phyloP scores from a whole-genome alignment of 2,797 vertebrate species.

The Danionella dracula region DNA sequence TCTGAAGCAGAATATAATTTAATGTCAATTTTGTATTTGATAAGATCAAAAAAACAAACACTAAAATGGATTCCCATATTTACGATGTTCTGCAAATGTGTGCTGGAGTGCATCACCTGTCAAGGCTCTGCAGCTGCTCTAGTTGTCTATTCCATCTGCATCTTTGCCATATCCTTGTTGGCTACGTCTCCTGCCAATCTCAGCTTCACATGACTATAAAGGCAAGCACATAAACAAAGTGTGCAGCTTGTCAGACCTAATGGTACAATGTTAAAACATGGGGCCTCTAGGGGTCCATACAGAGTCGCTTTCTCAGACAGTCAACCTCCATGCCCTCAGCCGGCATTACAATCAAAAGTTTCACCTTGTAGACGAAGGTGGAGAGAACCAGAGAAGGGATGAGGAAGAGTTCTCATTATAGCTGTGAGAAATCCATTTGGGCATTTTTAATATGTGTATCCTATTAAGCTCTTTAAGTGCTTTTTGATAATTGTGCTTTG shows the following conservation, averaged over 20 bases:
- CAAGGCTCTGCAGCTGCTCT: slow-evolving; percentile 43
- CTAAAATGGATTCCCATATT: no score
- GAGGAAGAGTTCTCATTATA: slow-evolving; percentile 85
- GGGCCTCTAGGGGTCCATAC: slow-evolving; percentile 81
- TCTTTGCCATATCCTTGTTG: slow-evolving; percentile 46
- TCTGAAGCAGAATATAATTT: no score
- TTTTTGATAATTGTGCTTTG: slow-evolving; percentile 99
- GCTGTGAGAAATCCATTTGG: slow-evolving; percentile 90
- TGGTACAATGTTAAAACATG: slow-evolving; percentile 77
- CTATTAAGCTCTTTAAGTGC: slow-evolving; percentile 99
- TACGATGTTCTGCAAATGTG: no score
- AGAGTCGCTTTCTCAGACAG: slow-evolving; percentile 80
- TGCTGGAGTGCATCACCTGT: slow-evolving; percentile 3
- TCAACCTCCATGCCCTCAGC: slow-evolving; percentile 62
- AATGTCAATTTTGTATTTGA: no score
- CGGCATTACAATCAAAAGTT: slow-evolving; percentile 85
- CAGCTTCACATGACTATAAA: slow-evolving; percentile 61
- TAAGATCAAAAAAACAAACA: no score
- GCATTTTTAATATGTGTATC: slow-evolving; percentile 99
- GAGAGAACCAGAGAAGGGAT: slow-evolving; percentile 51
- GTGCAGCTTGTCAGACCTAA: slow-evolving; percentile 89
- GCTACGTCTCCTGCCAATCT: slow-evolving; percentile 42
- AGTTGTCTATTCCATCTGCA: slow-evolving; percentile 37
- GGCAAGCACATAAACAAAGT: slow-evolving; percentile 85
- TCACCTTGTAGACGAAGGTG: slow-evolving; percentile 49